Conservation (phyloP, 1,140 invertebrate species). For the Dendrolimus kikuchii region DNA sequence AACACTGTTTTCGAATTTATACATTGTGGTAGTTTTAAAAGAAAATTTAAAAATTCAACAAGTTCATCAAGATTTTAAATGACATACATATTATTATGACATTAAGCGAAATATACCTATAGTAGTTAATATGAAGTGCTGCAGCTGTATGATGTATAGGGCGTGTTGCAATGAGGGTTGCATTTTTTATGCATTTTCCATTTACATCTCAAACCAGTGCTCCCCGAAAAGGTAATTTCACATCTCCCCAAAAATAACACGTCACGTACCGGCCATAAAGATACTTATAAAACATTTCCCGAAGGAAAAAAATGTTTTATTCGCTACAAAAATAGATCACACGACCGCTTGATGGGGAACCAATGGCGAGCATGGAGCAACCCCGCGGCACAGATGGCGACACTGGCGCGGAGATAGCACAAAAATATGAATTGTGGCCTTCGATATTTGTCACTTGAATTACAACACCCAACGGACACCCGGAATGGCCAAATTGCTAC, state of each 20-base stretch:
- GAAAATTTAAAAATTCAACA: slow-evolving; percentile 2
- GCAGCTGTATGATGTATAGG: not conserved
- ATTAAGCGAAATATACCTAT: not conserved
- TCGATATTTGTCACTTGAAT: slow-evolving; percentile 74
- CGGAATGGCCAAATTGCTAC: slow-evolving; percentile 34
- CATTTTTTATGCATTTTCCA: slow-evolving; percentile 34
- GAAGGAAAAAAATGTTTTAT: slow-evolving; percentile 66
- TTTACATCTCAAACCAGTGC: slow-evolving; percentile 21
- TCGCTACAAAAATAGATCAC: slow-evolving; percentile 68
- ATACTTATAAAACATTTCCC: slow-evolving; percentile 68
- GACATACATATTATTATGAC: not conserved
- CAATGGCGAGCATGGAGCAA: slow-evolving; percentile 41
- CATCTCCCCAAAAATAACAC: slow-evolving; percentile 36
- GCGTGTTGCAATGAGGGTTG: slow-evolving; percentile 12
- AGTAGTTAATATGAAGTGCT: not conserved
- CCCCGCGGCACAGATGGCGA: slow-evolving; percentile 65
- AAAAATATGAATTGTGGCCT: slow-evolving; percentile 71
- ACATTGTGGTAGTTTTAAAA: slow-evolving; percentile 2
- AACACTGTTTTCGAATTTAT: slow-evolving; percentile 48
- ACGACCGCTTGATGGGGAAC: slow-evolving; percentile 63
- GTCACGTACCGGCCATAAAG: slow-evolving; percentile 59
- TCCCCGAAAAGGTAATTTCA: slow-evolving; percentile 10
- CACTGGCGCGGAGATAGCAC: slow-evolving; percentile 62
- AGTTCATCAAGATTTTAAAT: not conserved
- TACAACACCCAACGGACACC: slow-evolving; percentile 61